These are phyloP conservation scores for Danionella dracula DNA, from an alignment of 2,797 vertebrate genomes.

Conservation along the genomic window DNA sequence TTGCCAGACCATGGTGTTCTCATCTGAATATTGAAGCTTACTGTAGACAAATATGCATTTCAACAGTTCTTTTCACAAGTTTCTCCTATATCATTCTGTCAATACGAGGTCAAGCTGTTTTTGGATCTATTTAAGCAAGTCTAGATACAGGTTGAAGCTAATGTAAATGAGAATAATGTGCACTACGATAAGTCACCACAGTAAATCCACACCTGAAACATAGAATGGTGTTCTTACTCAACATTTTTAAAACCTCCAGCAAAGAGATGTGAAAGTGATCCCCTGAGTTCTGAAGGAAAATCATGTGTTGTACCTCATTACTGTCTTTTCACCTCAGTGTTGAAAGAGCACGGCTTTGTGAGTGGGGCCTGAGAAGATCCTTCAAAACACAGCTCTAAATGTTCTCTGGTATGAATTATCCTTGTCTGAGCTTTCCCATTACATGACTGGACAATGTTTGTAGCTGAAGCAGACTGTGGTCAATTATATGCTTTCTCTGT, in stretches of 20 bases:
- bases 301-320: conserved; percentile 1
- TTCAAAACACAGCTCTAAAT: conserved; percentile 43
- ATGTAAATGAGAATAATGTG: background rate
- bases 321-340: background rate
- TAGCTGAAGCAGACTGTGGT: too few species aligned
- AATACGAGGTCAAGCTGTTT: conserved; percentile 57
- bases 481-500: too few species aligned
- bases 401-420: conserved; percentile 39
- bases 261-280: background rate
- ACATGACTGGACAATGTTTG: too few species aligned
- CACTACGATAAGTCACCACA: background rate
- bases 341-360: conserved; percentile 31
- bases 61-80: conserved; percentile 60
- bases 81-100: conserved; percentile 50
- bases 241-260: background rate
- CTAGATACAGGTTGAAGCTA: background rate
- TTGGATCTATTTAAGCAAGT: conserved; percentile 33
- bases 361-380: conserved; percentile 6
- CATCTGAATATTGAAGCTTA: conserved; percentile 50
- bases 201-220: background rate
- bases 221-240: background rate
- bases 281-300: background rate
- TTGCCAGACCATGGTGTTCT: conserved; percentile 55
- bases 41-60: conserved; percentile 46
- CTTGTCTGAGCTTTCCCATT: conserved; percentile 32